Conservation (phyloP, 2,797 vertebrate species). For the Scleropages formosus region DNA sequence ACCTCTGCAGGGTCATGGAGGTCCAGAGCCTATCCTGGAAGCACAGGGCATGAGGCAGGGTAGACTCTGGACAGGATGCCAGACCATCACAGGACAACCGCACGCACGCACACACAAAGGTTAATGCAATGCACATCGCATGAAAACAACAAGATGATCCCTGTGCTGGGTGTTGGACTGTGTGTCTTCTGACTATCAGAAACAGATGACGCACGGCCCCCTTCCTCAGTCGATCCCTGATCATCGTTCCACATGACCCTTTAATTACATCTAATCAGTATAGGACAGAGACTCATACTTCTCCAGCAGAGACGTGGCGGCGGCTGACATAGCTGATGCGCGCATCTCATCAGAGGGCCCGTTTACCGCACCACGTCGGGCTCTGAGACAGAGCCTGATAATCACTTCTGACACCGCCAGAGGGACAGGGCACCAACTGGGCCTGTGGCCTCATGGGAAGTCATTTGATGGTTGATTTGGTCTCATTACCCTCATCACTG, state of each 20-base stretch:
- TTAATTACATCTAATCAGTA: constrained; percentile 20
- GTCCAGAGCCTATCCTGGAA: no score
- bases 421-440: constrained; percentile 1
- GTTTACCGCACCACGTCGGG: not conserved
- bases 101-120: no score
- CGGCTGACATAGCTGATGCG: not conserved
- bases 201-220: no score
- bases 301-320: not conserved
- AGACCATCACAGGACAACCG: no score
- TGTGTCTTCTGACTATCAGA: not conserved
- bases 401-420: constrained; percentile 18
- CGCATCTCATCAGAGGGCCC: not conserved
- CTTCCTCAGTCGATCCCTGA: no score
- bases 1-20: no score
- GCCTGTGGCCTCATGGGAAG: not conserved
- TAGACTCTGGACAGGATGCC: no score
- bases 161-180: no score
- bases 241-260: not conserved
- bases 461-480: constrained; percentile 21
- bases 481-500: not conserved
- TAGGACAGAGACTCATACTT: not conserved
- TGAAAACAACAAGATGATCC: not conserved
- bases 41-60: no score
- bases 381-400: not conserved
- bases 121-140: no score